phyloP scores from a whole-genome alignment of 2,113 vertebrate species.

The Vidua macroura region DNA sequence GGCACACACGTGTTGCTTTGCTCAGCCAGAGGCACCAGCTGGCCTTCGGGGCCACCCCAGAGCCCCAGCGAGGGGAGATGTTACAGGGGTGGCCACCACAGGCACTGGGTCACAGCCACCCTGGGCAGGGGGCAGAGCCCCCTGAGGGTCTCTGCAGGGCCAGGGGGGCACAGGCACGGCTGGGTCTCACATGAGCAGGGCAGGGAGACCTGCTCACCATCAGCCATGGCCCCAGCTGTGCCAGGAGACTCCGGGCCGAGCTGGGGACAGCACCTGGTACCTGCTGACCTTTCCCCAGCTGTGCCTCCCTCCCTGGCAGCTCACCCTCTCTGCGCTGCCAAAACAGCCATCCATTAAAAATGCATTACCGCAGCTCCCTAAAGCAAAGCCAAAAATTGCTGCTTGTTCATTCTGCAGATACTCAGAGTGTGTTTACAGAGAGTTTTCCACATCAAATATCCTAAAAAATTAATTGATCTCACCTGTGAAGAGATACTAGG shows the following conservation, averaged over 20 bases:
- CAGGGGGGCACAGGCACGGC: not conserved
- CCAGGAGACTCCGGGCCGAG: not conserved
- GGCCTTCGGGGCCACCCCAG: not conserved
- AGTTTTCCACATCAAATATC: not conserved
- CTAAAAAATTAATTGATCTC: constrained; percentile 2
- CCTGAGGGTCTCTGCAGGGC: not conserved
- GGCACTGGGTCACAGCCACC: not conserved
- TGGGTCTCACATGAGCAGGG: not conserved
- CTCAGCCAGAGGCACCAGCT: not conserved
- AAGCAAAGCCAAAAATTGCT: not conserved
- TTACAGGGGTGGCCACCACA: accelerated
- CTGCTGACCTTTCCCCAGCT: constrained; percentile 1
- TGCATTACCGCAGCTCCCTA: not conserved
- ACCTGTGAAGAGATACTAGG: not conserved
- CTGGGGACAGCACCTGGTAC: not conserved
- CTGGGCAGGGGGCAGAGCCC: not conserved
- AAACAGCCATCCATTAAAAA: constrained; percentile 8
- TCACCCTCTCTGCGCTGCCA: not conserved
- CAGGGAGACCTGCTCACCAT: too few species aligned
- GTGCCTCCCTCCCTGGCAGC: not conserved
- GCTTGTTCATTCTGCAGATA: not conserved
- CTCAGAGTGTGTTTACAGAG: not conserved
- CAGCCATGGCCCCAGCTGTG: not conserved
- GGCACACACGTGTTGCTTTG: accelerated
- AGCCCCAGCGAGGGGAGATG: accelerated